Percentiles rank a stretch among this genome's conserved stretches.
Evolutionary conservation across 1,140 invertebrate genomes (phyloP).

Genomic region (Heterodera carotae): DNA sequence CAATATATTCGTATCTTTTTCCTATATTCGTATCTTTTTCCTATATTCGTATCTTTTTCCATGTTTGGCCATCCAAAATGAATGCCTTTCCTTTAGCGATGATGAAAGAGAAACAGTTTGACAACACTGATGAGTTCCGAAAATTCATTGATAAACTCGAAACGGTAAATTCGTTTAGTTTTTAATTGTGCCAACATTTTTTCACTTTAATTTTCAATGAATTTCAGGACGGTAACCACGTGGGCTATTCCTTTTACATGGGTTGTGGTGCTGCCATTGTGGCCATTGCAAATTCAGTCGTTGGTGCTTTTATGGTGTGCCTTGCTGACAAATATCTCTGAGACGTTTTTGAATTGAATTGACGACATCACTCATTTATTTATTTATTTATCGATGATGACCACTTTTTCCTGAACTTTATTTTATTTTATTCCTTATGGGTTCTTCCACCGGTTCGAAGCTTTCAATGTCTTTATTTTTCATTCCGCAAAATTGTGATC

Average conservation of each 20-base stretch:
- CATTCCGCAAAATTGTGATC: no score
- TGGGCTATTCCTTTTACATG: slow-evolving; percentile 22
- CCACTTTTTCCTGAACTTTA: no score
- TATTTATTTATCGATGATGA: no score
- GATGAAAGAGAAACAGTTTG: neutral
- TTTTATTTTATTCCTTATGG: no score
- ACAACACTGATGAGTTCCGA: neutral
- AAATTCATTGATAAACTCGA: neutral
- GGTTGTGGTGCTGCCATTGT: slow-evolving; percentile 17
- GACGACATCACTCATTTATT: no score
- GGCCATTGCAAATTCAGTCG: slow-evolving; percentile 9
- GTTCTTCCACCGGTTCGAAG: no score
- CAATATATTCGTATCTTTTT: neutral
- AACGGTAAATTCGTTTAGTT: neutral
- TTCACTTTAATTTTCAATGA: no score
- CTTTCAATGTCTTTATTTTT: no score
- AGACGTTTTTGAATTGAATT: neutral
- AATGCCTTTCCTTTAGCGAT: neutral
- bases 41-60: neutral
- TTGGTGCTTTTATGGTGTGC: slow-evolving; percentile 28
- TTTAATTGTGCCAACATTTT: no score
- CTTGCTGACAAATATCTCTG: slow-evolving; percentile 11
- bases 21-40: neutral
- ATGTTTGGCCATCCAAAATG: neutral
- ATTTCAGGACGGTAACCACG: slow-evolving; percentile 13